These are phyloP conservation scores for Clupea harengus DNA, from an alignment of 2,113 vertebrate species.

Conservation along the genomic window DNA sequence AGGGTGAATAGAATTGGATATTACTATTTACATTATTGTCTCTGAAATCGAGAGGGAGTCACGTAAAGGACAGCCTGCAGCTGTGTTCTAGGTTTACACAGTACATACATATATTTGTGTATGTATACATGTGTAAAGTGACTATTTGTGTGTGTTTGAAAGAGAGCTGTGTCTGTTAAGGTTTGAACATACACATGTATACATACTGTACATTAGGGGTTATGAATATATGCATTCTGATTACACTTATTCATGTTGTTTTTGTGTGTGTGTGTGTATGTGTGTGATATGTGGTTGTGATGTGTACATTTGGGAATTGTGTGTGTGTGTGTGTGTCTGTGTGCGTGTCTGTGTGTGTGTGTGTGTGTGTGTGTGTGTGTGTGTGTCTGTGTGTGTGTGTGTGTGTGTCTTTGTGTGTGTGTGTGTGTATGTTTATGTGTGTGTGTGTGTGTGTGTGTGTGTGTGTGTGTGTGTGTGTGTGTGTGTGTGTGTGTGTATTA, in stretches of 20 bases:
- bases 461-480: constrained; percentile 29
- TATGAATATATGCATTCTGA: not conserved
- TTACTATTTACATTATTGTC: not conserved
- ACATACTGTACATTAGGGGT: not conserved
- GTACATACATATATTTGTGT: not conserved
- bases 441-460: not conserved
- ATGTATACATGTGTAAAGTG: not conserved
- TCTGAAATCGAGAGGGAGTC: not conserved
- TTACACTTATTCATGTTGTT: not conserved
- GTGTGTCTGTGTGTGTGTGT: not conserved
- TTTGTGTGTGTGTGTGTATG: not conserved
- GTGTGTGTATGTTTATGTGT: not conserved
- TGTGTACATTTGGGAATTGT: too few species aligned
- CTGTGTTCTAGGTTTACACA: not conserved
- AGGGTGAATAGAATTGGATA: not conserved
- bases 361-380: not conserved
- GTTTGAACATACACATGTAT: too few species aligned
- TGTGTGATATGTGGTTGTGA: too few species aligned
- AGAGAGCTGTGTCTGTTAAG: not conserved
- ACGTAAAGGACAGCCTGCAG: not conserved
- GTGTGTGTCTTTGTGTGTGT: not conserved
- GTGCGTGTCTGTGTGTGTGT: not conserved
- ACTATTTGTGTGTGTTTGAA: not conserved
- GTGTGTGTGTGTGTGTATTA: too few species aligned
- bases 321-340: not conserved